Percentiles rank a stretch among this genome's conserved stretches.
Conservation (phyloP, 1,140 invertebrate genomes). For the silkworm (Bombyx mori) region ASM3026992v2 NC_085112.1:7186501-7187000, state of each 20-base stretch:
- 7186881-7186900: no score
- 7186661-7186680: conserved; percentile 51
- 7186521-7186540: no score
- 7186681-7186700: conserved; percentile 35
- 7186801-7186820: neutral
- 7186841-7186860: conserved; percentile 3
- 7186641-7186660: conserved; percentile 46
- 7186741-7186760: conserved; percentile 11
- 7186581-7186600: conserved; percentile 17
- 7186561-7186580: conserved; percentile 2
- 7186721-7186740: conserved; percentile 22
- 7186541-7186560: neutral
- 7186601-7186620: conserved; percentile 42
- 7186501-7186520: no score
- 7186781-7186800: conserved; percentile 7
- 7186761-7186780: conserved; percentile 11
- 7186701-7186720: conserved; percentile 41
- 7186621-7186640: conserved; percentile 45
- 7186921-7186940: no score
- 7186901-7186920: conserved; percentile 12
- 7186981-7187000: neutral
- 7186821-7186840: conserved; percentile 12
- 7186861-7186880: conserved; percentile 3
- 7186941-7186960: no score
- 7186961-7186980: no score